These are phyloP conservation scores for Coleophora flavipennella DNA, from an alignment of 2,888 invertebrate genomes.

Conservation along the genomic window DNA sequence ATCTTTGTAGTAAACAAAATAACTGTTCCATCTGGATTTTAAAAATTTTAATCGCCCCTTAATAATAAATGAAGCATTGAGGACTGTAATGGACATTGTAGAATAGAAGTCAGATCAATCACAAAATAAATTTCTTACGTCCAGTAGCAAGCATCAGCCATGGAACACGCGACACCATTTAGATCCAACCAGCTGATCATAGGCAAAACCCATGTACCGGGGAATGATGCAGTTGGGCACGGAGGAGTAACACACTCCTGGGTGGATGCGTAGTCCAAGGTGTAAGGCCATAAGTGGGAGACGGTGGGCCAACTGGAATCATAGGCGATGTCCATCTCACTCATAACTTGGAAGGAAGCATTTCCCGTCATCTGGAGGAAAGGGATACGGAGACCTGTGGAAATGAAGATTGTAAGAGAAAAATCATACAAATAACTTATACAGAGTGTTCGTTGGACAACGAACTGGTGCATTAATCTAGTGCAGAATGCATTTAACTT, in stretches of 20 bases:
- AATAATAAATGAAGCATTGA: too few relatives aligned
- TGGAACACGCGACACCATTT: conserved; percentile 61
- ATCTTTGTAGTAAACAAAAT: too few relatives aligned
- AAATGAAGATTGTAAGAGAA: too few relatives aligned
- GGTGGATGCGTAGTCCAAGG: conserved; percentile 71
- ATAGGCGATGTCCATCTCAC: conserved; percentile 61
- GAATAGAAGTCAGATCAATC: too few relatives aligned
- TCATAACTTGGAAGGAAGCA: too few relatives aligned
- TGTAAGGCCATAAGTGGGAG: conserved; percentile 78
- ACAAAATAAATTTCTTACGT: conserved; percentile 42
- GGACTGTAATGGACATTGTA: too few relatives aligned
- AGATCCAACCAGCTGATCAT: conserved; percentile 71
- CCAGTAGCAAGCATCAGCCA: conserved; percentile 67
- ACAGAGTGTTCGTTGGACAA: too few relatives aligned
- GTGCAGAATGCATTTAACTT: too few relatives aligned
- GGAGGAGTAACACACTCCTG: conserved; percentile 71
- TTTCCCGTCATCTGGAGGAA: conserved; percentile 71
- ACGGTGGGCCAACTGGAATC: conserved; percentile 76
- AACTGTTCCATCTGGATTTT: too few relatives aligned
- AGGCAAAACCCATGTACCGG: conserved; percentile 78
- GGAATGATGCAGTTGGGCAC: conserved; percentile 71
- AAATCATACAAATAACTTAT: too few relatives aligned
- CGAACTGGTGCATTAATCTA: too few relatives aligned
- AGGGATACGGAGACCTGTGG: conserved; percentile 62
- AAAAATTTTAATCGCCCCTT: too few relatives aligned